Conservation (phyloP, 2,113 vertebrate genomes). For the Neolamprologus sp. region DNA sequence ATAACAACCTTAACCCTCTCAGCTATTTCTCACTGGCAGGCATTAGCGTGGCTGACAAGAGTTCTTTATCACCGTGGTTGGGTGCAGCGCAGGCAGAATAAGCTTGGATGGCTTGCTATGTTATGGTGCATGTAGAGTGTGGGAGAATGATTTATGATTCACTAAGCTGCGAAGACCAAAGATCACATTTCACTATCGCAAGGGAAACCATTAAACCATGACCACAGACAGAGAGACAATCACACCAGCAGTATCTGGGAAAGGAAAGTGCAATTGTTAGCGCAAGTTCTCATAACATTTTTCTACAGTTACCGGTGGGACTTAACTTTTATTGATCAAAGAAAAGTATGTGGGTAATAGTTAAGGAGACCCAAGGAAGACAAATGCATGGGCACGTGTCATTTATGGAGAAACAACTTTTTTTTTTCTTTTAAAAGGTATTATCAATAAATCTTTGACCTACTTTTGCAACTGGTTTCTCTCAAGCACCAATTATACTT, state of each 20-base stretch:
- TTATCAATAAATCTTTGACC: background rate
- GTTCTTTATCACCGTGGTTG: conserved; percentile 9
- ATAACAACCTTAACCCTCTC: conserved; percentile 18
- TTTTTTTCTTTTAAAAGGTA: background rate
- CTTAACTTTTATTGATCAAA: background rate
- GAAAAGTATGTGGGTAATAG: background rate
- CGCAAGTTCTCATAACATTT: conserved; percentile 27
- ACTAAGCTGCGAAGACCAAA: conserved; percentile 45
- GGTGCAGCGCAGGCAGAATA: background rate
- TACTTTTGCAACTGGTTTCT: background rate
- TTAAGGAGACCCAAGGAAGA: background rate
- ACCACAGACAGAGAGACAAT: conserved; percentile 55
- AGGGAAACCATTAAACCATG: conserved; percentile 62
- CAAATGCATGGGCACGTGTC: background rate
- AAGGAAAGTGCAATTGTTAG: conserved; percentile 8
- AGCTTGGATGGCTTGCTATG: background rate
- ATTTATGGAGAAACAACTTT: background rate
- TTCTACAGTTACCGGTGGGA: background rate
- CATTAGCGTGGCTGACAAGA: conserved; percentile 12
- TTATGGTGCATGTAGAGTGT: conserved; percentile 25
- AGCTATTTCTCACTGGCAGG: conserved; percentile 27
- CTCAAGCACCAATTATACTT: background rate
- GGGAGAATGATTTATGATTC: conserved; percentile 59
- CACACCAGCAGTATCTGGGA: conserved; percentile 44
- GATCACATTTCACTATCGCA: conserved; percentile 65